Percentiles rank a stretch among this genome's conserved stretches.
Conservation (phyloP, 2,113 vertebrate species). For the Pteruthius melanotis region DNA sequence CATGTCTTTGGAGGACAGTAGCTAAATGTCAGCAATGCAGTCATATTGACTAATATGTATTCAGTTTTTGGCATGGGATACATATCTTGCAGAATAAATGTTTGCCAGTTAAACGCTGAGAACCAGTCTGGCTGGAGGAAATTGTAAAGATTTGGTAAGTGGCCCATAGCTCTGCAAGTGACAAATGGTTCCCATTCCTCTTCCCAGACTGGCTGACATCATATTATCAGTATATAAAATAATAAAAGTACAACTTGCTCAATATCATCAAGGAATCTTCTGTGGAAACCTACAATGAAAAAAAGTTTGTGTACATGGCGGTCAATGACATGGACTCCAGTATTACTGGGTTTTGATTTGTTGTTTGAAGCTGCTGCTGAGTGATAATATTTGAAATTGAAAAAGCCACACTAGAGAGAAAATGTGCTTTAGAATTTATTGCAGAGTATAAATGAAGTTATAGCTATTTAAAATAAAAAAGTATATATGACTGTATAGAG, state of each 20-base stretch:
- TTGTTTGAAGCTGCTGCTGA: background rate
- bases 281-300: background rate
- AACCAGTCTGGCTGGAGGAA: background rate
- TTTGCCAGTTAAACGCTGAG: background rate
- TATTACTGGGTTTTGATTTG: background rate
- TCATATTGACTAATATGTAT: background rate
- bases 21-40: background rate
- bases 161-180: background rate
- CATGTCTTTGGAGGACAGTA: rapidly evolving
- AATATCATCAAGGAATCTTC: background rate
- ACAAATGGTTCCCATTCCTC: background rate
- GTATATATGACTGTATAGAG: background rate
- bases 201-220: background rate
- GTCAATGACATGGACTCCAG: background rate
- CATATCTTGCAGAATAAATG: background rate
- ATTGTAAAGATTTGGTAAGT: background rate
- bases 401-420: background rate
- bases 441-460: background rate
- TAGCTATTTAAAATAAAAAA: background rate
- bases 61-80: background rate
- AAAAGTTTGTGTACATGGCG: background rate
- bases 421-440: background rate
- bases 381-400: background rate
- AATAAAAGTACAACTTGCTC: background rate
- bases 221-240: background rate